A percentile compares a stretch with the other conserved stretches of the same genome.
Evolutionary conservation across 2,888 invertebrate species (phyloP).

Genomic region (Falcaria lacertinaria): DNA sequence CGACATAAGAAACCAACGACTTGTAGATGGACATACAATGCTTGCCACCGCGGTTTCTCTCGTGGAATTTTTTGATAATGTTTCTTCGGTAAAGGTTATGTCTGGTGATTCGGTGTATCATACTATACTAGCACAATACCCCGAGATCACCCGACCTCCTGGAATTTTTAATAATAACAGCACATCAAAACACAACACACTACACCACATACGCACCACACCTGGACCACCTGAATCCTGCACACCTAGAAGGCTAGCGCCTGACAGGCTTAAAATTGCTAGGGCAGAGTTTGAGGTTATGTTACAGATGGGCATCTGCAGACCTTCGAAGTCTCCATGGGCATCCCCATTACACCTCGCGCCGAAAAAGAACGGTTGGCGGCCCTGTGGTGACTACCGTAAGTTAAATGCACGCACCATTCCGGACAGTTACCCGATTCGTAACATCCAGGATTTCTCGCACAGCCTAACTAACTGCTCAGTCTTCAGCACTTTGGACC

Average conservation of each 20-base stretch:
- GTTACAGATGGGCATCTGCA: constrained; percentile 7
- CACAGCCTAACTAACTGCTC: constrained; percentile 22
- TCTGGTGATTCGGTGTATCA: constrained; percentile 8
- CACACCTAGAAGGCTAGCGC: constrained; percentile 4
- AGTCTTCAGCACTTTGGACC: constrained; percentile 35
- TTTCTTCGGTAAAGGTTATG: constrained; percentile 6
- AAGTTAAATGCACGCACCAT: constrained; percentile 29
- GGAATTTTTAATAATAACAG: too few species aligned
- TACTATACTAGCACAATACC: background rate
- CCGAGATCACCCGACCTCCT: background rate
- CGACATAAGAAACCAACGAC: constrained; percentile 19
- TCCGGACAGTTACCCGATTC: constrained; percentile 32
- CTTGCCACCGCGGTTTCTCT: constrained; percentile 6
- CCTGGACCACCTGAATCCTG: constrained; percentile 3
- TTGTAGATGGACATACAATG: constrained; percentile 17
- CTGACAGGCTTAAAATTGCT: background rate
- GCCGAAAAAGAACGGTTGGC: constrained; percentile 7
- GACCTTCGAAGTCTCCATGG: constrained; percentile 27
- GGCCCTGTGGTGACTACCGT: constrained; percentile 29
- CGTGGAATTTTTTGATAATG: background rate
- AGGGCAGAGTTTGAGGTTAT: background rate
- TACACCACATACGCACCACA: constrained; percentile 1
- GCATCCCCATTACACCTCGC: constrained; percentile 33
- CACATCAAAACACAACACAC: background rate
- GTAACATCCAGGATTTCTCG: constrained; percentile 39